Evolutionary conservation across 1,140 invertebrate genomes (phyloP).

Genomic region (Meloidogyne chitwoodi): DNA sequence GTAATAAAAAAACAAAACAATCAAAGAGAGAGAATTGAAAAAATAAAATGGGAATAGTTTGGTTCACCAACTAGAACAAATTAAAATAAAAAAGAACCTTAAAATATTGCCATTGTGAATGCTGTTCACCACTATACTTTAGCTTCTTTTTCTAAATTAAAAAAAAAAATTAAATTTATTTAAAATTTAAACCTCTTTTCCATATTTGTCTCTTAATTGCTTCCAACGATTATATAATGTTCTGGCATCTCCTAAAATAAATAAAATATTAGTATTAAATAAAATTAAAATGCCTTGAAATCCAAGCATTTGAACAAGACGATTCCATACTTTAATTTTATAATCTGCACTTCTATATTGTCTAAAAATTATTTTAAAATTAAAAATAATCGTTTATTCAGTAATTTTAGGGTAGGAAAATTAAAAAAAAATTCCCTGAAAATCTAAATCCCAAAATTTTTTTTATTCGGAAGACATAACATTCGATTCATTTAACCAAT

Average conservation of each 20-base stretch:
- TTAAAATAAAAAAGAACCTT: background rate
- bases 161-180: background rate
- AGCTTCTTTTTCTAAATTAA: slow-evolving; percentile 33
- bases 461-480: too few species aligned
- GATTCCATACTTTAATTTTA: slow-evolving; percentile 45
- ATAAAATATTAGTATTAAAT: background rate
- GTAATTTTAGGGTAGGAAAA: too few species aligned
- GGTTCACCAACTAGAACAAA: too few species aligned
- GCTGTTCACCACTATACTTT: slow-evolving; percentile 29
- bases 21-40: too few species aligned
- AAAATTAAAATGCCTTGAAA: slow-evolving; percentile 22
- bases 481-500: too few species aligned
- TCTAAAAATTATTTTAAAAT: too few species aligned
- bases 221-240: slow-evolving; percentile 39
- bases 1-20: too few species aligned
- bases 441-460: too few species aligned
- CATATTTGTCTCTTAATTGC: slow-evolving; percentile 35
- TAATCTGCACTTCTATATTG: slow-evolving; percentile 28
- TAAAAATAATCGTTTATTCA: too few species aligned
- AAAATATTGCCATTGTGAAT: slow-evolving; percentile 34
- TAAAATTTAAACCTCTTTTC: slow-evolving; percentile 25
- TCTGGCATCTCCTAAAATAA: slow-evolving; percentile 23
- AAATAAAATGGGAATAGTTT: too few species aligned
- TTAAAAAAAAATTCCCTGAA: background rate
- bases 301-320: slow-evolving; percentile 35